Conservation (phyloP, 2,797 vertebrate species). For the Melanotaenia boesemani region DNA sequence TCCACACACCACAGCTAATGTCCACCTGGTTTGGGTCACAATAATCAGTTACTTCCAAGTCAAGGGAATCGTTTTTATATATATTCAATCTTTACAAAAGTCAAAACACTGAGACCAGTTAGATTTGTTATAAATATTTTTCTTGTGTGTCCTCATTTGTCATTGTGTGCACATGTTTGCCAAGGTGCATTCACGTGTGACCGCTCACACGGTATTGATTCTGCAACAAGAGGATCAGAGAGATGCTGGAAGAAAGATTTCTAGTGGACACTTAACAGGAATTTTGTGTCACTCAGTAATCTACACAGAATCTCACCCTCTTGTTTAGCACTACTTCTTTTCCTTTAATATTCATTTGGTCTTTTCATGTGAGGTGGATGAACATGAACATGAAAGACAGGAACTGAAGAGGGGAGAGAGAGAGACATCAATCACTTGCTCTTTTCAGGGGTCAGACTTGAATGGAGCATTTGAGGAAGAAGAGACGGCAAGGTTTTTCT, state of each 20-base stretch:
- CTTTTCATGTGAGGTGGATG: conserved; percentile 43
- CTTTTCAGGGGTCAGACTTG: conserved; percentile 37
- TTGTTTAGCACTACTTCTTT: conserved; percentile 23
- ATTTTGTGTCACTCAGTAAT: conserved; percentile 38
- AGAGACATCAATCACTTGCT: conserved; percentile 51
- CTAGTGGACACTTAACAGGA: conserved; percentile 45
- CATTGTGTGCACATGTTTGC: conserved; percentile 8
- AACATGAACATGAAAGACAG: conserved; percentile 52
- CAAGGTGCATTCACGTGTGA: conserved; percentile 16
- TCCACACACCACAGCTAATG: conserved; percentile 1
- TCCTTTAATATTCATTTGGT: conserved; percentile 48
- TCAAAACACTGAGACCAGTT: conserved; percentile 28
- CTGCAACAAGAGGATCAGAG: conserved; percentile 52
- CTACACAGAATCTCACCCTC: conserved; percentile 9
- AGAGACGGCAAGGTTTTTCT: conserved; percentile 21
- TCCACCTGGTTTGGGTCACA: no score
- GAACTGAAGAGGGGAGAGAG: conserved; percentile 18
- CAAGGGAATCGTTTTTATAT: conserved; percentile 2
- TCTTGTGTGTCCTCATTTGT: conserved; percentile 28
- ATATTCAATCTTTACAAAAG: conserved; percentile 20
- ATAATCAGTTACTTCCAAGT: background rate
- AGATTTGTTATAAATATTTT: conserved; percentile 27
- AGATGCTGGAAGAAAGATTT: conserved; percentile 35
- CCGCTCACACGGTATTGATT: conserved; percentile 58
- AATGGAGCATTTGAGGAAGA: conserved; percentile 43